phyloP scores from a whole-genome alignment of 2,113 vertebrate genomes.

The Lepisosteus oculatus region DNA sequence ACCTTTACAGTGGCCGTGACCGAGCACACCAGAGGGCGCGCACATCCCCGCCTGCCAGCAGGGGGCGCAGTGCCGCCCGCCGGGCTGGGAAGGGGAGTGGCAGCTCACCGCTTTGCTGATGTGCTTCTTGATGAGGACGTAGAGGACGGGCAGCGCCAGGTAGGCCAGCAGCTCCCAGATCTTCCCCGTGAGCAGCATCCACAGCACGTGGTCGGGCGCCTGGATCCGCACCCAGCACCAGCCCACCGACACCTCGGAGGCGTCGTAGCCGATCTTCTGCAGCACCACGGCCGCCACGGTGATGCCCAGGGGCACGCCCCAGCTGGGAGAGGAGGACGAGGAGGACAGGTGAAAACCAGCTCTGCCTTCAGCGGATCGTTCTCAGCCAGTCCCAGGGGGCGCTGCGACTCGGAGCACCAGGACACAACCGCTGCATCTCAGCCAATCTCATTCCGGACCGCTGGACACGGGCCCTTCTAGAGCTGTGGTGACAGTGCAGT shows the following conservation, averaged over 20 bases:
- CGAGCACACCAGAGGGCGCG: too few relatives aligned
- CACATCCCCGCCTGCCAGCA: not conserved
- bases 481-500: too few relatives aligned
- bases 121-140: slow-evolving; percentile 88
- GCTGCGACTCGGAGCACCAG: too few relatives aligned
- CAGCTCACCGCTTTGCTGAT: slow-evolving; percentile 80
- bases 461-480: too few relatives aligned
- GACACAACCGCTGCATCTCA: too few relatives aligned
- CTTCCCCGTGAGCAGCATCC: slow-evolving; percentile 93
- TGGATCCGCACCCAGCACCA: slow-evolving; percentile 92
- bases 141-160: slow-evolving; percentile 78
- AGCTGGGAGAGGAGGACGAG: slow-evolving; percentile 57
- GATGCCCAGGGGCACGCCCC: slow-evolving; percentile 85
- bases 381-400: too few relatives aligned
- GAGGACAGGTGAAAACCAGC: not conserved
- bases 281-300: slow-evolving; percentile 74
- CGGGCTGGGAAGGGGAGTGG: not conserved
- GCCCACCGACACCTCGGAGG: slow-evolving; percentile 91
- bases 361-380: too few relatives aligned
- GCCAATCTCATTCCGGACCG: too few relatives aligned
- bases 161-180: slow-evolving; percentile 93
- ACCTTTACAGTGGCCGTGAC: too few relatives aligned
- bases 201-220: slow-evolving; percentile 73
- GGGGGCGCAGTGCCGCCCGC: not conserved
- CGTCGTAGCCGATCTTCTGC: slow-evolving; percentile 89